phyloP scores from a whole-genome alignment of 2,888 invertebrate genomes.

The Pristionchus japonicus region DNA sequence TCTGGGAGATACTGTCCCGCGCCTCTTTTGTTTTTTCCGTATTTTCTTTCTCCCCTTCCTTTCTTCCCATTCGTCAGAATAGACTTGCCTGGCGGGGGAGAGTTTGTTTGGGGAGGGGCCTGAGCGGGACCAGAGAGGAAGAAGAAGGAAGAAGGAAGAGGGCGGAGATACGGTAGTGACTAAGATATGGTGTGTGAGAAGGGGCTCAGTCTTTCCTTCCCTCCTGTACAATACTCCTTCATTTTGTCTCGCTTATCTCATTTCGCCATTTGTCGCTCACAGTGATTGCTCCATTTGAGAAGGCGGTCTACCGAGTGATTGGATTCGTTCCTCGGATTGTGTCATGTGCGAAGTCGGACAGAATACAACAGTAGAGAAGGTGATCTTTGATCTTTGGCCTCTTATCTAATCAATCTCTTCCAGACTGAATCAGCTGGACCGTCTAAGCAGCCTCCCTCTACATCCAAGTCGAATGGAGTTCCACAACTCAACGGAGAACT shows the following conservation, averaged over 20 bases:
- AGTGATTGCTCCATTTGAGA: neutral
- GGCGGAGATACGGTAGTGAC: conserved; percentile 28
- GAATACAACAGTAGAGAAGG: conserved; percentile 3
- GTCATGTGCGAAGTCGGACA: conserved; percentile 45
- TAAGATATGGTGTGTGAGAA: conserved; percentile 27
- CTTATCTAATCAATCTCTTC: neutral
- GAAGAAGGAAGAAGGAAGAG: neutral
- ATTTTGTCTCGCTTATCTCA: neutral
- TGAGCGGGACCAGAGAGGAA: neutral
- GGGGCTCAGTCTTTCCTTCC: neutral
- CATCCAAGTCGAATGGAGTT: neutral
- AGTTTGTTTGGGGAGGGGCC: conserved; percentile 46
- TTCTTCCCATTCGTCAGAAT: conserved; percentile 27
- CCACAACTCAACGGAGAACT: neutral
- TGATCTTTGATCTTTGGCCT: neutral
- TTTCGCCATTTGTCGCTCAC: neutral
- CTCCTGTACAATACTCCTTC: neutral
- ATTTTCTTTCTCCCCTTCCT: neutral
- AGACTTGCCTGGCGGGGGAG: neutral
- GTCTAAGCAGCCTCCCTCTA: neutral
- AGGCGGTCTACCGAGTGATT: neutral
- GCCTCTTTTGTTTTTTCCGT: neutral
- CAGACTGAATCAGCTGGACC: neutral
- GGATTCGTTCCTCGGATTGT: neutral
- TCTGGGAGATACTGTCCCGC: neutral